These are phyloP conservation scores for Cotesia glomerata DNA, from an alignment of 1,140 invertebrate species.

Conservation along the genomic window DNA sequence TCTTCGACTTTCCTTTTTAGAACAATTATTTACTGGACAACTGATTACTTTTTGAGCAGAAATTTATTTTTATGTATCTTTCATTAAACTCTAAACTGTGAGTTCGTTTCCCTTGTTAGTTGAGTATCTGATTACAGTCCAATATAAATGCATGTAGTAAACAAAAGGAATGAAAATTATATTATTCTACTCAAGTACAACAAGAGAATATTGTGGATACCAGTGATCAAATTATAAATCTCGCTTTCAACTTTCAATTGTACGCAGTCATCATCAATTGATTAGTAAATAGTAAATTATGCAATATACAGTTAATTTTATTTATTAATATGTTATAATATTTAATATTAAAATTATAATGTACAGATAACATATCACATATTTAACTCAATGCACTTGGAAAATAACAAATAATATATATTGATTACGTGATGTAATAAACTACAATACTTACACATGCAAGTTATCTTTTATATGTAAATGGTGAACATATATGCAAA, in stretches of 20 bases:
- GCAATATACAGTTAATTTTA: too few species aligned
- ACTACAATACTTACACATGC: too few species aligned
- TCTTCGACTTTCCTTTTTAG: slow-evolving; percentile 79
- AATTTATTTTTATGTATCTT: not conserved
- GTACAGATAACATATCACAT: too few species aligned
- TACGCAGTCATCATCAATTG: too few species aligned
- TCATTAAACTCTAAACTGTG: slow-evolving; percentile 20
- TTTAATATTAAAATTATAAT: too few species aligned
- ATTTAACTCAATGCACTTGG: too few species aligned
- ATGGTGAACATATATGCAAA: too few species aligned
- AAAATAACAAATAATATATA: too few species aligned
- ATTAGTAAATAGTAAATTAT: too few species aligned
- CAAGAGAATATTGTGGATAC: not conserved
- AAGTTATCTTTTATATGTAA: too few species aligned
- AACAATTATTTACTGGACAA: slow-evolving; percentile 1
- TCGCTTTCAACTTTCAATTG: slow-evolving; percentile 14
- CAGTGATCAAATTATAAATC: not conserved
- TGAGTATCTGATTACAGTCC: not conserved
- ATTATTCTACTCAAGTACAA: not conserved
- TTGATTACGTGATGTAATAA: too few species aligned
- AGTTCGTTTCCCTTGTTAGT: slow-evolving; percentile 30
- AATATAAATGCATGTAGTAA: not conserved
- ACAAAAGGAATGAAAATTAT: not conserved
- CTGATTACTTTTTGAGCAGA: not conserved
- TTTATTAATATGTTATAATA: too few species aligned